phyloP scores from a whole-genome alignment of 2,113 vertebrate genomes.

The Oceanodroma tethys region DNA sequence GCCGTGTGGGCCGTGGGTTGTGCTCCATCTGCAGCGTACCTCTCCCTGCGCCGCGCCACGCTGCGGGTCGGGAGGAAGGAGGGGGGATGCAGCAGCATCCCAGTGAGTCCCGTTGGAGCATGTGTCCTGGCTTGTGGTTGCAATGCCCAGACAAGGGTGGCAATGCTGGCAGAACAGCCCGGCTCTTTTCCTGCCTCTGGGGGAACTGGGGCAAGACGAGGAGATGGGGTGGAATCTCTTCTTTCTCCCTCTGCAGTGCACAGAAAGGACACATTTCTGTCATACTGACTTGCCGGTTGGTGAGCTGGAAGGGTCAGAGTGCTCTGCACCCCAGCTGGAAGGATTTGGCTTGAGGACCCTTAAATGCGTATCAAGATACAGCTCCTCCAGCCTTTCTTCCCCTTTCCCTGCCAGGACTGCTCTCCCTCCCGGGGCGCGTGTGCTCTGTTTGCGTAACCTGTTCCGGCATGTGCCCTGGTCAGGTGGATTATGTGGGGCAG shows the following conservation, averaged over 20 bases:
- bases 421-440: neutral
- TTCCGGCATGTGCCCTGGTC: slow-evolving; percentile 27
- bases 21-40: accelerated
- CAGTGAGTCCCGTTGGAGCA: neutral
- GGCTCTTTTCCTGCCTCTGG: neutral
- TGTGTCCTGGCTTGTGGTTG: neutral
- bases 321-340: neutral
- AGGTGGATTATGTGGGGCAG: slow-evolving; percentile 24
- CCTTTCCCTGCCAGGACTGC: neutral
- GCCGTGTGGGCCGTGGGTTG: neutral
- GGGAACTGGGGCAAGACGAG: neutral
- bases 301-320: neutral
- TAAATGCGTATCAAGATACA: accelerated
- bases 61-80: neutral
- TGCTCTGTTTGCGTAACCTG: neutral
- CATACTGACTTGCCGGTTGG: neutral
- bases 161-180: neutral
- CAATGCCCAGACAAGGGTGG: neutral
- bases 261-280: neutral
- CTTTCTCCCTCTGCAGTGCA: no score
- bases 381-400: neutral
- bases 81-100: neutral
- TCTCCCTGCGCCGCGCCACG: neutral
- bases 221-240: neutral
- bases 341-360: neutral